Percentiles rank a stretch among this genome's conserved stretches.
Conservation (phyloP, 64 coral and sea anemone genomes). For the Dendrophyllia cribrosa region DNA sequence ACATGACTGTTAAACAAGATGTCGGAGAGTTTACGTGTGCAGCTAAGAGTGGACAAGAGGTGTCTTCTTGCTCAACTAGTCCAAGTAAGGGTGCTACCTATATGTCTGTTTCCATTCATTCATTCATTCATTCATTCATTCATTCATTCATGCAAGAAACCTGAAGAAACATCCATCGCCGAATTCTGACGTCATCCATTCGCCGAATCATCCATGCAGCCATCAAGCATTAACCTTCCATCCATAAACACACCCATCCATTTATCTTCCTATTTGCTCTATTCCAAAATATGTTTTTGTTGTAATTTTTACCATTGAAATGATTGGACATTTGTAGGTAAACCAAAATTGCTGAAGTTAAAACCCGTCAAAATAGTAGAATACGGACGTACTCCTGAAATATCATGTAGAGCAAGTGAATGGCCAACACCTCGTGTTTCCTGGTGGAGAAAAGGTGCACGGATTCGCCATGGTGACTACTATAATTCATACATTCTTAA, state of each 20-base stretch:
- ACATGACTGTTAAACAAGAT: neutral
- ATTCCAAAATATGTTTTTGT: neutral
- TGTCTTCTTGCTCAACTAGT: neutral
- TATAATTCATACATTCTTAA: neutral
- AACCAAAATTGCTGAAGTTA: neutral
- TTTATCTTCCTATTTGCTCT: neutral
- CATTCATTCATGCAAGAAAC: too few relatives aligned
- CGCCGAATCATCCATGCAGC: too few relatives aligned
- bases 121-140: too few relatives aligned
- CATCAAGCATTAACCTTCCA: neutral
- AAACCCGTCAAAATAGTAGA: neutral
- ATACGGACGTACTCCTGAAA: neutral
- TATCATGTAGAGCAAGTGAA: neutral
- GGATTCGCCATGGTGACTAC: neutral
- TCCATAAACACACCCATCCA: too few relatives aligned
- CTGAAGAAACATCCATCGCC: too few relatives aligned
- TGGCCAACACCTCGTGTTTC: conserved; percentile 1
- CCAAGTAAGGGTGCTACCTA: too few relatives aligned
- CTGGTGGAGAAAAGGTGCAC: neutral
- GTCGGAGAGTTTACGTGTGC: neutral
- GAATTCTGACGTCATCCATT: too few relatives aligned
- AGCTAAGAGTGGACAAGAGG: neutral
- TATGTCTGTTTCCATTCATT: too few relatives aligned
- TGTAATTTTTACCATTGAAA: neutral
- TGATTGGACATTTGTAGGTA: neutral